Evolutionary conservation across 2,113 vertebrate genomes (phyloP).

Genomic region (Tetrao urogallus): DNA sequence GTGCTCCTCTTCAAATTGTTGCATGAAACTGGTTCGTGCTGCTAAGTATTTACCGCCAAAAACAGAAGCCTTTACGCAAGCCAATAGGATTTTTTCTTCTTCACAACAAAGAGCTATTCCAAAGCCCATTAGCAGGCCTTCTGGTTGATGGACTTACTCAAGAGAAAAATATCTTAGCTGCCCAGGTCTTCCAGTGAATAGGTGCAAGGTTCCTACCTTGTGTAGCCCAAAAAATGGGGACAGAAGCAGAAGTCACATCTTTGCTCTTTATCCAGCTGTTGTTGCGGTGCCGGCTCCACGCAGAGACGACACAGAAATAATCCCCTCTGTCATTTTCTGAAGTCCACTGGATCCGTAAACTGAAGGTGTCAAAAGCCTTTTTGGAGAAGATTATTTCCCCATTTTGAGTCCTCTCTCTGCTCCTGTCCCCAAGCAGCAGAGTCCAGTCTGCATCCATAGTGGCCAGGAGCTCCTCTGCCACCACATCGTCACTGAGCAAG

Average conservation of each 20-base stretch:
- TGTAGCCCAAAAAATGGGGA: constrained; percentile 82
- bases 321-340: constrained; percentile 86
- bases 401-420: constrained; percentile 76
- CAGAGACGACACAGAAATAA: constrained; percentile 86
- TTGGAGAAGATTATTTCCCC: constrained; percentile 85
- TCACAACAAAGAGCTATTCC: not conserved
- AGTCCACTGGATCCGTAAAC: constrained; percentile 87
- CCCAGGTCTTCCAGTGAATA: not conserved
- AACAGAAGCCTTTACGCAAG: not conserved
- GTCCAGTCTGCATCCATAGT: constrained; percentile 85
- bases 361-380: constrained; percentile 81
- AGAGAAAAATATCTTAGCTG: not conserved
- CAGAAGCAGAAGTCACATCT: constrained; percentile 77
- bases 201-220: constrained; percentile 80
- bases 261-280: constrained; percentile 81
- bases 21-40: not conserved
- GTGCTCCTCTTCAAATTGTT: not conserved
- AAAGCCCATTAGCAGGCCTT: not conserved
- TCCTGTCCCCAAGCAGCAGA: constrained; percentile 75
- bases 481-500: not conserved
- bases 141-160: not conserved
- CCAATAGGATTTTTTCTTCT: not conserved
- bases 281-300: constrained; percentile 81
- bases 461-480: constrained; percentile 74
- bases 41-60: not conserved